A percentile compares a stretch with the other conserved stretches of the same genome.
Evolutionary conservation across 2,113 vertebrate species (phyloP).

Genomic region (Tetrao urogallus): DNA sequence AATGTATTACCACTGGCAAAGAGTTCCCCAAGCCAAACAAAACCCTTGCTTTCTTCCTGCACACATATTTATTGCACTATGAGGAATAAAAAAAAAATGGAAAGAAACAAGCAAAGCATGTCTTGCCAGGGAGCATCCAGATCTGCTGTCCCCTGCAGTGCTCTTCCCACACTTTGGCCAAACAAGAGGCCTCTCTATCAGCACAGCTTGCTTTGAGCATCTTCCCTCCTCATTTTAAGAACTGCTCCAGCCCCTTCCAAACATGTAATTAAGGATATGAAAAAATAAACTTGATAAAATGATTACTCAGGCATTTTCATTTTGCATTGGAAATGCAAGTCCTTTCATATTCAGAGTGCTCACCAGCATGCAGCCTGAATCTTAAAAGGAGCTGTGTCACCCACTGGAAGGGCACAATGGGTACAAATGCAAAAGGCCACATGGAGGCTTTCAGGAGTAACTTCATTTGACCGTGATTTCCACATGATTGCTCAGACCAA

Average conservation of each 20-base stretch:
- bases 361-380: neutral
- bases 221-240: neutral
- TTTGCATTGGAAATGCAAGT: conserved; percentile 57
- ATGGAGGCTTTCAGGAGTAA: neutral
- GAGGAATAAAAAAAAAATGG: neutral
- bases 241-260: conserved; percentile 2
- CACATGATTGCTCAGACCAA: neutral
- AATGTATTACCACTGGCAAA: neutral
- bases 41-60: neutral
- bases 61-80: neutral
- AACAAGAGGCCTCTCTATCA: neutral
- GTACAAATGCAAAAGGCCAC: neutral
- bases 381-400: conserved; percentile 7
- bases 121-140: neutral
- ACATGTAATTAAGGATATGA: neutral
- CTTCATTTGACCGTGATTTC: neutral
- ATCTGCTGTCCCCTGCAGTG: neutral
- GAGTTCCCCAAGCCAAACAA: neutral
- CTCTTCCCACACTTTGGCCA: neutral
- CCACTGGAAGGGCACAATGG: neutral
- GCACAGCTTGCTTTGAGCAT: neutral
- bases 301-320: conserved; percentile 49
- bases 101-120: neutral
- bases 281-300: conserved; percentile 56
- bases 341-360: neutral